Evolutionary conservation across 2,797 vertebrate species (phyloP), one percentile per base, ranked within the genome.

Genomic region (Lindbergichthys nudifrons): DNA sequence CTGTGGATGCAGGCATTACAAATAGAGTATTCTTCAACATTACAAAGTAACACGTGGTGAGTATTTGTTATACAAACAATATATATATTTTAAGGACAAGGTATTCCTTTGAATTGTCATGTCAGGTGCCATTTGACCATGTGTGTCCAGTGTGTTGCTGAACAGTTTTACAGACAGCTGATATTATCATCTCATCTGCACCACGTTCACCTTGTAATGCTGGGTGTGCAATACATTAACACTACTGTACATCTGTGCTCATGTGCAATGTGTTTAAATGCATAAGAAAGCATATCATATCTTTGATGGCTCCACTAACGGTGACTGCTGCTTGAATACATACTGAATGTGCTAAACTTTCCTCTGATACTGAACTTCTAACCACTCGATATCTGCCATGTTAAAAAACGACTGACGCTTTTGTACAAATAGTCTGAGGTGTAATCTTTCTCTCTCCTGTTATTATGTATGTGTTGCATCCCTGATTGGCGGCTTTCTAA

Each of bases 81-180:
- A 36, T 36, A 9, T 36, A 36, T 36, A 36, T 9, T 36, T 36
- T 5, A 26, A 26, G 26, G 26, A 26, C 26, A 26, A 26, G 4
- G 26, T 26, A 26, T 26, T 26, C 4, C 26, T 26, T 26, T 5
- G 26, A 5, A 5, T 59, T 58, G 1, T 58, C 14, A 30, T 48
- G 5, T 64, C 18, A 26, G 5, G 26, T 51, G 77, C 52, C 57
- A 53, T 83, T 60, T n/a, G 61, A 77, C 47, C 57, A 47, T 6
- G n/a, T 82, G 68, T 21, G 43, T 61, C 4, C 75, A 65, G 75
- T 13, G 32, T 73, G 19, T 80, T 79, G 80, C 70, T 77, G 64
- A 56, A 42, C 15, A 18, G 26, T 36, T 65, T 59, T 13, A 46
- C 48, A 62, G 45, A 48, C 16, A 9, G 48, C 58, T 47, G 52